Evolutionary conservation across 2,797 vertebrate genomes (phyloP).

Genomic region (Malacoctenus gilli): DNA sequence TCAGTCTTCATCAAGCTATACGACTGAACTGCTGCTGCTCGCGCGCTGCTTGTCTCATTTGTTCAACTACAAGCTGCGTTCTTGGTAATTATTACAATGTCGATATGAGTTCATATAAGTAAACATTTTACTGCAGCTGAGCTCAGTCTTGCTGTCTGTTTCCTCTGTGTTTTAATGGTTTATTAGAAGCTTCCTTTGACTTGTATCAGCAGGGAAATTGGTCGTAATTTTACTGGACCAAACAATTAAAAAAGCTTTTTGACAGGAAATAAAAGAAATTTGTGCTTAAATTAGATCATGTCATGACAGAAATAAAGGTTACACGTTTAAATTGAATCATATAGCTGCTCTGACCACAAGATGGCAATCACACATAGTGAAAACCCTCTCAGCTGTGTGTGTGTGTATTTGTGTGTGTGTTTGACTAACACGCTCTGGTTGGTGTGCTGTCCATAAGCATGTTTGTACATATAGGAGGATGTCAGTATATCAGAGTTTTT

Average conservation of each 20-base stretch:
- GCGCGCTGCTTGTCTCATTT: neutral
- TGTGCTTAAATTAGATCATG: no score
- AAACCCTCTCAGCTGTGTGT: slow-evolving; percentile 28
- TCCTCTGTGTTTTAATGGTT: neutral
- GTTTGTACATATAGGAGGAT: slow-evolving; percentile 27
- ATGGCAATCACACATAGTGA: slow-evolving; percentile 74
- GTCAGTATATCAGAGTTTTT: slow-evolving; percentile 30
- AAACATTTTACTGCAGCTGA: neutral
- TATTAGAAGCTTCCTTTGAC: neutral
- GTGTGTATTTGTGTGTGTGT: neutral
- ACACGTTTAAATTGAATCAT: slow-evolving; percentile 21
- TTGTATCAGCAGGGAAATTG: slow-evolving; percentile 1
- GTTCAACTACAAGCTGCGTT: neutral
- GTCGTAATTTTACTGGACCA: no score
- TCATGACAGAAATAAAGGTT: slow-evolving; percentile 25
- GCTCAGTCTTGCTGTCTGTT: no score
- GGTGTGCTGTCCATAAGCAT: slow-evolving; percentile 27
- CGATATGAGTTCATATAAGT: no score
- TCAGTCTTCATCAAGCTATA: slow-evolving; percentile 70
- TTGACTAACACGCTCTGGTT: neutral
- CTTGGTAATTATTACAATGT: neutral
- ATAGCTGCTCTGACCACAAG: slow-evolving; percentile 61
- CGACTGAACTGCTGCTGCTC: neutral
- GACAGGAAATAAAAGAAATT: no score
- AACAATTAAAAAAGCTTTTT: no score